Conservation (phyloP, 2,888 invertebrate genomes). For the Geophilus truncorum region DNA sequence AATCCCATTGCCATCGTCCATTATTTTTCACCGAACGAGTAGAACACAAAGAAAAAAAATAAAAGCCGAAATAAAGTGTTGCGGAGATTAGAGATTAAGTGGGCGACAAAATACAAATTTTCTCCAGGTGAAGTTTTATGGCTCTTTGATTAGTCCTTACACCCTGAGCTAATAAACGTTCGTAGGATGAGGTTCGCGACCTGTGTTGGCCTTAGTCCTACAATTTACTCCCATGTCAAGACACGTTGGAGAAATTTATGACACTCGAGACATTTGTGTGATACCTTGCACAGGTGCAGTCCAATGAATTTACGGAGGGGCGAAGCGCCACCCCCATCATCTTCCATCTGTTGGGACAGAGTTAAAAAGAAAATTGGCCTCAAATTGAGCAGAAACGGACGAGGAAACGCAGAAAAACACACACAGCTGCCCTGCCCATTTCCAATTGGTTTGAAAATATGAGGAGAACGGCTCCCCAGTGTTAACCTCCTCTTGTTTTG, state of each 20-base stretch:
- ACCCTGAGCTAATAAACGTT: constrained; percentile 18
- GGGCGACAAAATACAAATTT: constrained; percentile 19
- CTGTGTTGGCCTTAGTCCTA: constrained; percentile 11
- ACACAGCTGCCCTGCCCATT: background rate
- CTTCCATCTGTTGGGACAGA: constrained; percentile 1
- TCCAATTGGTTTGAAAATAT: constrained; percentile 1
- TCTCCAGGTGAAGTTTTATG: constrained; percentile 18
- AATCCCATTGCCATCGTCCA: background rate
- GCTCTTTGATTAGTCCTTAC: constrained; percentile 25
- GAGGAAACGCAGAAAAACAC: background rate
- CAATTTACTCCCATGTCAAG: constrained; percentile 10
- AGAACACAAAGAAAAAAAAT: background rate
- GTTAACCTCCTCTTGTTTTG: constrained; percentile 14
- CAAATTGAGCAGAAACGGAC: constrained; percentile 1
- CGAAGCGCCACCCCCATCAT: background rate
- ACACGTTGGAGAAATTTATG: constrained; percentile 2
- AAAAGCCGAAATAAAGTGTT: background rate
- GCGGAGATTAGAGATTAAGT: background rate
- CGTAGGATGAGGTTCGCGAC: constrained; percentile 15
- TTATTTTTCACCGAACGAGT: background rate
- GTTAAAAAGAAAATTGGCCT: constrained; percentile 17
- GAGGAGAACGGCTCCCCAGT: background rate
- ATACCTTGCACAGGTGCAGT: constrained; percentile 25
- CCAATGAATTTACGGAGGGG: background rate
- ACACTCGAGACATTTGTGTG: background rate